Evolutionary conservation across 2,113 vertebrate species (phyloP).

Genomic region (Eretmodus cyanostictus): DNA sequence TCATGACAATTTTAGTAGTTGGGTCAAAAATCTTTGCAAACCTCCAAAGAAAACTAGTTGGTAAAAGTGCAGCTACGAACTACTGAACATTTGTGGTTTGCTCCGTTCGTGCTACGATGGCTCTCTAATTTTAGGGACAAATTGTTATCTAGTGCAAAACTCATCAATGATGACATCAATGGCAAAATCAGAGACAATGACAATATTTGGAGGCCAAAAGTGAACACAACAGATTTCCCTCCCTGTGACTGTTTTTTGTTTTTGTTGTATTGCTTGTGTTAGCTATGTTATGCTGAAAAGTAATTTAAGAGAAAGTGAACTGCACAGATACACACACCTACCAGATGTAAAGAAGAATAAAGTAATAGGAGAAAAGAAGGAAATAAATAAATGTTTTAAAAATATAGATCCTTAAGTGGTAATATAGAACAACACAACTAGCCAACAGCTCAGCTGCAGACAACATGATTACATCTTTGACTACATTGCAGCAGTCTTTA

Average conservation of each 20-base stretch:
- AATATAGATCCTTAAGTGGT: background rate
- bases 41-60: background rate
- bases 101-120: background rate
- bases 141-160: background rate
- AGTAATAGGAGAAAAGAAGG: rapidly evolving
- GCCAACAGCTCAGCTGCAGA: rapidly evolving
- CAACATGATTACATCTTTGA: background rate
- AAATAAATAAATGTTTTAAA: background rate
- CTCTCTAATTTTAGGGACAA: background rate
- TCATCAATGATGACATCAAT: background rate
- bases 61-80: background rate
- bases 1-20: background rate
- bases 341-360: background rate
- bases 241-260: background rate
- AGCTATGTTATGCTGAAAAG: background rate
- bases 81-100: background rate
- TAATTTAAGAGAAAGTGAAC: background rate
- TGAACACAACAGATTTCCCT: background rate
- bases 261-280: background rate
- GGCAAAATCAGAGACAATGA: background rate
- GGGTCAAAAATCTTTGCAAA: background rate
- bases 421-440: background rate
- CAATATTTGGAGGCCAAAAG: background rate
- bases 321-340: background rate
- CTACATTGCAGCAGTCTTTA: background rate